Percentiles rank a stretch among this genome's conserved stretches.
Conservation (phyloP, 2,797 vertebrate species). For the Menidia menidia region DNA sequence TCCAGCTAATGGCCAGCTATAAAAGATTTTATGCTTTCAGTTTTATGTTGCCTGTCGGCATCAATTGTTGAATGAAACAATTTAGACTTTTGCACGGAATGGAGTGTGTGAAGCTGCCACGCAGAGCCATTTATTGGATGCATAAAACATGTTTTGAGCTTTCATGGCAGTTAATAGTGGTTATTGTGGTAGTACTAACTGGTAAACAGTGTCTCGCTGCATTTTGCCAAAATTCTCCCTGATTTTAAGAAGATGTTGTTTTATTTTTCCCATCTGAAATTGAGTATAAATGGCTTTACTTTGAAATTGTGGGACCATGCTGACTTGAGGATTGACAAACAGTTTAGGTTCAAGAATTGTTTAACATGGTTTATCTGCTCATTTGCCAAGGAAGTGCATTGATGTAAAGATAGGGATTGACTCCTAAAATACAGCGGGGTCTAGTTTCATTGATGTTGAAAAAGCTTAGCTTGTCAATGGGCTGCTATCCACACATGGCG, state of each 20-base stretch:
- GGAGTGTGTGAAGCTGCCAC: constrained; percentile 23
- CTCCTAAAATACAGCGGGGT: neutral
- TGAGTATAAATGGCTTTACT: neutral
- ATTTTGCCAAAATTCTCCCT: neutral
- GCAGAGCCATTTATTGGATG: constrained; percentile 51
- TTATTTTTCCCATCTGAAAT: neutral
- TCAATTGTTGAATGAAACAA: constrained; percentile 45
- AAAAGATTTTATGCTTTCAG: constrained; percentile 56
- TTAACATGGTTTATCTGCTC: too few relatives aligned
- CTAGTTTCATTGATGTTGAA: constrained; percentile 2
- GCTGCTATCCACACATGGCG: constrained; percentile 49
- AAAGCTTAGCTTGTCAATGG: constrained; percentile 11
- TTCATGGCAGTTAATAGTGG: constrained; percentile 48
- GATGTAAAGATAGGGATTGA: neutral
- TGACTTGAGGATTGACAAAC: neutral
- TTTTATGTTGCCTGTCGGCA: constrained; percentile 46
- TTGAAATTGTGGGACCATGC: neutral
- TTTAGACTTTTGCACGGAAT: constrained; percentile 51
- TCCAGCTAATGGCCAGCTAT: constrained; percentile 54
- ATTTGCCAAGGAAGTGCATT: too few relatives aligned
- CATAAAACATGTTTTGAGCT: constrained; percentile 62
- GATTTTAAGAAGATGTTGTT: neutral
- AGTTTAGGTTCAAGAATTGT: neutral
- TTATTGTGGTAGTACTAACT: constrained; percentile 38
- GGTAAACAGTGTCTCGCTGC: constrained; percentile 37